Conservation (phyloP, 2,113 vertebrate species). For the Nyctereutes procyonoides region DNA sequence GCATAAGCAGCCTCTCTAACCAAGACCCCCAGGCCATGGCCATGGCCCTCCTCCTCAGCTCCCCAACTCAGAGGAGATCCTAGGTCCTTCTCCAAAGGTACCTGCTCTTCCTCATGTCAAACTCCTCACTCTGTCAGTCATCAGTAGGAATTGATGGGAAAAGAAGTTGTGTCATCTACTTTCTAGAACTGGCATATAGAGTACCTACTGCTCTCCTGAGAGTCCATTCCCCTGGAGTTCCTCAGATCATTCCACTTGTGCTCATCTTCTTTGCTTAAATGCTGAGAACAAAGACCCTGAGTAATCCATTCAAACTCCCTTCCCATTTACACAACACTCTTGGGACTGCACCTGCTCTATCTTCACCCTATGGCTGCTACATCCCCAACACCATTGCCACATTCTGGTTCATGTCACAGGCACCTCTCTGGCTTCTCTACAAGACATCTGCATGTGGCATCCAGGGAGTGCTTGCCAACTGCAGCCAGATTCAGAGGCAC, state of each 20-base stretch:
- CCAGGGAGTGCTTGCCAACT: too few species aligned
- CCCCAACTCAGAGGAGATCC: background rate
- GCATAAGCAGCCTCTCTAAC: background rate
- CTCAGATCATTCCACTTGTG: background rate
- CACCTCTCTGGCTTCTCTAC: background rate
- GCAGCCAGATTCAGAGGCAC: background rate
- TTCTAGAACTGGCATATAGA: background rate
- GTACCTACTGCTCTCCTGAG: accelerated
- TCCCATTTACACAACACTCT: background rate
- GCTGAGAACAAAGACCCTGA: background rate
- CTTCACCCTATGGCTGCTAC: too few species aligned
- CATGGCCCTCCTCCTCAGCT: background rate
- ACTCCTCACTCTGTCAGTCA: background rate
- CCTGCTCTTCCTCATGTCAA: too few species aligned
- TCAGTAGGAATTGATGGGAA: background rate
- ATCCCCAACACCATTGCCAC: background rate
- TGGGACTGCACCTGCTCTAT: too few species aligned
- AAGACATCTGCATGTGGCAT: background rate
- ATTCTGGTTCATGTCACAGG: too few species aligned
- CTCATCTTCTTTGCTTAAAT: background rate
- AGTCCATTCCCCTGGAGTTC: too few species aligned
- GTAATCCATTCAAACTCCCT: background rate
- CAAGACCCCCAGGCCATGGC: background rate
- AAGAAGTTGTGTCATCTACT: too few species aligned
- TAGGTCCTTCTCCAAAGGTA: background rate